Base-by-base conservation (phyloP, 2,888 invertebrate genomes). In the Macrophya alboannulata region DNA sequence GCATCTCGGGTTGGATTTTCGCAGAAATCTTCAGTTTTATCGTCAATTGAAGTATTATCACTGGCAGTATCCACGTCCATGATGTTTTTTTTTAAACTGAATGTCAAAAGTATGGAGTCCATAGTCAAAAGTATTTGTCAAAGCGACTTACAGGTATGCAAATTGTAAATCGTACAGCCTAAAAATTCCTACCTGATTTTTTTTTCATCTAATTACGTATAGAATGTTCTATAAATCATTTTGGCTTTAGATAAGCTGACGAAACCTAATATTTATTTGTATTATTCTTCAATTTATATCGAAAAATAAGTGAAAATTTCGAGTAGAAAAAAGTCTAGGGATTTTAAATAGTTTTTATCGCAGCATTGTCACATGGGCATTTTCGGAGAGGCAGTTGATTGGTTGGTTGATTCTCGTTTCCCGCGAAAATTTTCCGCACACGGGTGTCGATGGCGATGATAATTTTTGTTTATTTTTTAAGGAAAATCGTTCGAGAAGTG, bases 1-100 rank as follows among this genome's bases (percentile, higher is more conserved):
- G 98, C 97, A 94, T 98, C 98, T 90, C 98, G 95, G 0, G 98
- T 98, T 10, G 98, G 98, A 94, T 98, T 98, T 90, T 97, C 97
- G 92, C 97, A 97, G 92, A 96, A 96, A 93, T 97, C 97, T 93
- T 97, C 97, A 45, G 97, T 98, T 93, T 97, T 98, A 92, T 98
- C 98, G 93, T 98, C 98, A 87, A 97, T 95, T 48, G 98, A 98
- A 88, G 98, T 98, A 88, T 97, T 97, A 83, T 98, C 97, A 91
- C 98, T 98, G 92, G 97, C 97, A 12, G 97, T 97, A 94, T 97
- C 97, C 62, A 94, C 92, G 89, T 95, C 95, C 95, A 95, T 95
- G 84, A 87, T 89, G 71, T 43, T 88, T 62, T n/a, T 62, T n/a
- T 65, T 76, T 45, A 62, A 65, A 81, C 48, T 17, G 15, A 12